Evolutionary conservation across 2,888 invertebrate species (phyloP).

Genomic region (Eristalinus sepulchralis): DNA sequence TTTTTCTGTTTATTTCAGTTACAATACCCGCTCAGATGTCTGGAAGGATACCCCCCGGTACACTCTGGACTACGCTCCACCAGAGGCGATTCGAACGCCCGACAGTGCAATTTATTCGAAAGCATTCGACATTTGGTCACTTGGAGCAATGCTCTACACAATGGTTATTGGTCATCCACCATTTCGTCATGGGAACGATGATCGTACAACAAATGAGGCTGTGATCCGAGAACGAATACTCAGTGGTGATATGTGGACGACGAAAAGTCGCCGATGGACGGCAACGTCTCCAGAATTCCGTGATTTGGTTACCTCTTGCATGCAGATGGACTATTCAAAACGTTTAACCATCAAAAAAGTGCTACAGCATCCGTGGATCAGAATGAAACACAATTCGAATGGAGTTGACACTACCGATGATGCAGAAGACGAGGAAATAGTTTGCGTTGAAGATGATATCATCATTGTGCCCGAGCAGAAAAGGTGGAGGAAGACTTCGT

Average conservation of each 20-base stretch:
- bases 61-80: slow-evolving; percentile 93
- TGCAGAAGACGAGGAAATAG: slow-evolving; percentile 84
- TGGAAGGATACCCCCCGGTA: slow-evolving; percentile 89
- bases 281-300: slow-evolving; percentile 74
- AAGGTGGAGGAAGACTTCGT: slow-evolving; percentile 82
- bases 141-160: slow-evolving; percentile 92
- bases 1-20: slow-evolving; percentile 68
- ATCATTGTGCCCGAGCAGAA: slow-evolving; percentile 87
- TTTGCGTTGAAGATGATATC: slow-evolving; percentile 87
- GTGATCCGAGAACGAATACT: slow-evolving; percentile 75
- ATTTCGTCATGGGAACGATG: slow-evolving; percentile 82
- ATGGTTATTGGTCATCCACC: slow-evolving; percentile 93
- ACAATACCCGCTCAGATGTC: slow-evolving; percentile 72
- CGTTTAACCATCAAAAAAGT: slow-evolving; percentile 74
- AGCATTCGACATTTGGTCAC: slow-evolving; percentile 97
- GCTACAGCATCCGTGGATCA: slow-evolving; percentile 81
- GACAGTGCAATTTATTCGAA: slow-evolving; percentile 86
- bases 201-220: slow-evolving; percentile 71
- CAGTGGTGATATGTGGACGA: slow-evolving; percentile 76
- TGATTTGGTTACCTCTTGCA: slow-evolving; percentile 75
- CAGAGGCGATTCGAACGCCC: slow-evolving; percentile 88
- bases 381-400: slow-evolving; percentile 24
- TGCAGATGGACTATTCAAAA: slow-evolving; percentile 74
- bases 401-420: slow-evolving; percentile 75
- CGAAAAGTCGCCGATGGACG: slow-evolving; percentile 75